Conservation (phyloP, 92 coral and sea anemone genomes). For the Phenganax stokvisi region DNA sequence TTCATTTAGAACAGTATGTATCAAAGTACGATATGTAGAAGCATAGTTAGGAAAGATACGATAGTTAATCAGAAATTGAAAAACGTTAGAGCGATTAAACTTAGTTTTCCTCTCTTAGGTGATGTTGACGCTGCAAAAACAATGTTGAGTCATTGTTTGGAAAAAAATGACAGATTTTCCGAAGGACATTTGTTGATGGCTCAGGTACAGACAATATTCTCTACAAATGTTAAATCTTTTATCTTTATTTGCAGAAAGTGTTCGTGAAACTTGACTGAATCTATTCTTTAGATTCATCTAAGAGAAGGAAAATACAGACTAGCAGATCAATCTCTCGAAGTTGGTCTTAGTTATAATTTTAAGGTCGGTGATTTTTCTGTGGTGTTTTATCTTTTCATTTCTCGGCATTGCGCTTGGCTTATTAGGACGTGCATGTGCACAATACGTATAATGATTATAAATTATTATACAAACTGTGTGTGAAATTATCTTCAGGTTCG, state of each 20-base stretch:
- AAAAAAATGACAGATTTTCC: constrained; percentile 89
- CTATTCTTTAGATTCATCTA: constrained; percentile 68
- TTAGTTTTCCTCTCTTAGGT: constrained; percentile 46
- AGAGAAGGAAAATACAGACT: constrained; percentile 78
- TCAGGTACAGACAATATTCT: constrained; percentile 55
- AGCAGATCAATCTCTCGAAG: constrained; percentile 96
- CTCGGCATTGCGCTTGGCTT: neutral
- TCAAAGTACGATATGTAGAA: neutral
- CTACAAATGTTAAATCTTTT: neutral
- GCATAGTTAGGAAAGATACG: neutral
- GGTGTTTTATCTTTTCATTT: neutral
- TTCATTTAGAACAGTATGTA: neutral
- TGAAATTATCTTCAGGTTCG: constrained; percentile 58
- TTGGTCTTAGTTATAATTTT: constrained; percentile 96
- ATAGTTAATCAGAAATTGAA: too few relatives aligned
- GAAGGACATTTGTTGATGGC: constrained; percentile 99
- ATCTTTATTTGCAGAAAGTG: neutral
- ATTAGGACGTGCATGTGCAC: neutral
- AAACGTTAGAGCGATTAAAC: too few relatives aligned
- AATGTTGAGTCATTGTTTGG: constrained; percentile 80
- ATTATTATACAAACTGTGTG: too few relatives aligned
- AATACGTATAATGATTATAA: neutral
- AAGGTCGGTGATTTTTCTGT: constrained; percentile 52
- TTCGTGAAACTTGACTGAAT: neutral
- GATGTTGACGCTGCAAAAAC: constrained; percentile 90